phyloP scores from a whole-genome alignment of 2,113 vertebrate genomes.

The Clupea harengus region DNA sequence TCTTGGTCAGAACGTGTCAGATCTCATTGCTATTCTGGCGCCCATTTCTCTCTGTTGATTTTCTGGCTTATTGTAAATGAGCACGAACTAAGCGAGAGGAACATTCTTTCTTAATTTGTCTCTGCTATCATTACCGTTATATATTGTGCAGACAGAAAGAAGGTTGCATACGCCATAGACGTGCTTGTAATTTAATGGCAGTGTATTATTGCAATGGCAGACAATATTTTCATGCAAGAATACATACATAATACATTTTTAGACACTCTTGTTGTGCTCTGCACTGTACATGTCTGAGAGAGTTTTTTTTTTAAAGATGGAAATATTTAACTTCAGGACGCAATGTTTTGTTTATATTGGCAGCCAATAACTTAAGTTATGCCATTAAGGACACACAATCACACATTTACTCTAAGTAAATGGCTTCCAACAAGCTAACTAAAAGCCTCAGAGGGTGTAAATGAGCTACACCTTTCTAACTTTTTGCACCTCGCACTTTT shows the following conservation, averaged over 20 bases:
- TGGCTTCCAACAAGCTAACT: not conserved
- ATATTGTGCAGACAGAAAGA: not conserved
- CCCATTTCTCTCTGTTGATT: not conserved
- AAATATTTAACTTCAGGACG: not conserved
- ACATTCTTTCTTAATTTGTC: not conserved
- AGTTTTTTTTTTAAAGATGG: not conserved
- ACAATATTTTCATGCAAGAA: no score
- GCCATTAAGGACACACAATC: not conserved
- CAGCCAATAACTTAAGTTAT: not conserved
- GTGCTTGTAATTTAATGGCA: not conserved
- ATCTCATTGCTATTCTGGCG: not conserved
- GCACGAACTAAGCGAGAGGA: not conserved
- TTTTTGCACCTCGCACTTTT: not conserved
- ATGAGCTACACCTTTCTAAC: not conserved
- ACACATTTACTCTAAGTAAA: not conserved
- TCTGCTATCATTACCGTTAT: not conserved
- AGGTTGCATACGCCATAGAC: not conserved
- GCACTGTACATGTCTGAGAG: not conserved
- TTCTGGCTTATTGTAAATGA: not conserved
- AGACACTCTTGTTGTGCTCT: not conserved
- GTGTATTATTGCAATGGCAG: not conserved
- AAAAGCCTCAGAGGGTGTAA: not conserved
- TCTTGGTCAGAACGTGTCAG: conserved; percentile 13
- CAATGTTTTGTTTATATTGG: not conserved
- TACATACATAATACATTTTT: not conserved